Conservation (phyloP, 2,113 vertebrate genomes). For the human (Homo sapiens) region GRCh38 chrX:52631001-52631500, state of each 20-base stretch:
- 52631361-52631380: not conserved
- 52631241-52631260: not conserved
- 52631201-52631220: not conserved
- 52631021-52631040: not conserved
- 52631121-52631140: not conserved
- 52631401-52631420: not conserved
- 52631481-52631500: not conserved
- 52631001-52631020: not conserved
- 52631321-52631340: not conserved
- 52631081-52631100: not conserved
- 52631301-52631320: not conserved
- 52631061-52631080: not conserved
- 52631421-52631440: not conserved
- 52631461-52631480: not conserved
- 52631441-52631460: not conserved
- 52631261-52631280: not conserved
- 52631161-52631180: not conserved
- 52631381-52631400: not conserved
- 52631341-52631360: not conserved
- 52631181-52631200: not conserved
- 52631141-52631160: not conserved
- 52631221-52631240: not conserved
- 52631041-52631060: not conserved
- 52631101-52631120: not conserved
- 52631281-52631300: not conserved